Percentiles rank a stretch among this genome's conserved stretches.
phyloP scores from a whole-genome alignment of 2,888 invertebrate species.

The Gymnocheta viridis region DNA sequence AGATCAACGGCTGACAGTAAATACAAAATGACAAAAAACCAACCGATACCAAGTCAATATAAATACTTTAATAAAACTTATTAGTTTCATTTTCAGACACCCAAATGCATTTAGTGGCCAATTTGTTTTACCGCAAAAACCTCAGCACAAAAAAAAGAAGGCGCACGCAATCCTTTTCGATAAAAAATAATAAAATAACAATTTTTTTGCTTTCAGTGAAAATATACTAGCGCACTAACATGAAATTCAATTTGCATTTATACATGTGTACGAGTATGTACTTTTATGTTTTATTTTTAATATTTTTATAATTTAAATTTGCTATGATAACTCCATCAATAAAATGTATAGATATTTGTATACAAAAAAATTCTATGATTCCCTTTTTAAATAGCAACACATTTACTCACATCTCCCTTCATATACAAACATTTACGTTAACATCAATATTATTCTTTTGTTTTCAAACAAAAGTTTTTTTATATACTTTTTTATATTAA shows the following conservation, averaged over 20 bases:
- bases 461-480: slow-evolving; percentile 11
- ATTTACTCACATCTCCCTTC: not conserved
- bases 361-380: not conserved
- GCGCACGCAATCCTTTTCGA: slow-evolving; percentile 10
- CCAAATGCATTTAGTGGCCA: slow-evolving; percentile 55
- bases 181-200: not conserved
- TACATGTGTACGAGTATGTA: not conserved
- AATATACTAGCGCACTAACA: slow-evolving; percentile 33
- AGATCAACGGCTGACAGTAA: not conserved
- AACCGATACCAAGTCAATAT: not conserved
- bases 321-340: not conserved
- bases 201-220: slow-evolving; percentile 19
- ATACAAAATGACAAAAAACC: not conserved
- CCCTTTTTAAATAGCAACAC: not conserved
- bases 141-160: slow-evolving; percentile 4
- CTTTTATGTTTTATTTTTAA: not conserved
- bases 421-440: not conserved
- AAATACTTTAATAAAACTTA: slow-evolving; percentile 38
- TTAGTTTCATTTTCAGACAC: slow-evolving; percentile 2
- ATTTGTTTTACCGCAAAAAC: slow-evolving; percentile 54
- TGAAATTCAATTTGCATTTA: slow-evolving; percentile 49
- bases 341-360: not conserved
- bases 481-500: not conserved
- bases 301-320: slow-evolving; percentile 6
- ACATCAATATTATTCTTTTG: slow-evolving; percentile 27